Evolutionary conservation across 2,888 invertebrate species (phyloP).

Genomic region (Agapostemon virescens): DNA sequence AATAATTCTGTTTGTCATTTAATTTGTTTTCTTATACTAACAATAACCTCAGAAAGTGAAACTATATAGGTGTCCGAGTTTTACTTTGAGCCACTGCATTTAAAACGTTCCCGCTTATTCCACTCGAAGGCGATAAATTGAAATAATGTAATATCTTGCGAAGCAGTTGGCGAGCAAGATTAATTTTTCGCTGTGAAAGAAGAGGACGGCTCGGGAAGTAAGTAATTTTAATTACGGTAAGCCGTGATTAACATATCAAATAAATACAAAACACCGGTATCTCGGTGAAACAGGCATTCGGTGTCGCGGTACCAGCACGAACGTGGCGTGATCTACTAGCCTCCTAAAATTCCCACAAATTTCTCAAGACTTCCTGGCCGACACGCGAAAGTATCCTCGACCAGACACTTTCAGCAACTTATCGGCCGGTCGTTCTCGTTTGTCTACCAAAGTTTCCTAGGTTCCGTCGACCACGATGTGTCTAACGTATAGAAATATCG

Average conservation of each 20-base stretch:
- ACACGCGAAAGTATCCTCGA: constrained; percentile 4
- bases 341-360: constrained; percentile 26
- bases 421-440: constrained; percentile 29
- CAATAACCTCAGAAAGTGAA: no score
- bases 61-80: no score
- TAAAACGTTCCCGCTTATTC: neutral
- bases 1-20: no score
- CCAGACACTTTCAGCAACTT: constrained; percentile 27
- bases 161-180: neutral
- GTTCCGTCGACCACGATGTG: constrained; percentile 26
- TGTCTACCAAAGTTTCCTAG: constrained; percentile 43
- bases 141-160: neutral
- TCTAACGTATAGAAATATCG: constrained; percentile 61
- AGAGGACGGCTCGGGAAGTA: neutral
- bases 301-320: constrained; percentile 5
- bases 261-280: neutral
- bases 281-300: constrained; percentile 3
- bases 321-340: neutral
- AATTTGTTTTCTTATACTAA: no score
- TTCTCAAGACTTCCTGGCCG: constrained; percentile 6
- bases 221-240: neutral
- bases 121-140: neutral
- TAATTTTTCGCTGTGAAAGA: neutral
- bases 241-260: neutral
- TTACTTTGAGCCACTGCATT: no score